Evolutionary conservation across 2,797 vertebrate species (phyloP).

Genomic region (Sebastes iracundus): DNA sequence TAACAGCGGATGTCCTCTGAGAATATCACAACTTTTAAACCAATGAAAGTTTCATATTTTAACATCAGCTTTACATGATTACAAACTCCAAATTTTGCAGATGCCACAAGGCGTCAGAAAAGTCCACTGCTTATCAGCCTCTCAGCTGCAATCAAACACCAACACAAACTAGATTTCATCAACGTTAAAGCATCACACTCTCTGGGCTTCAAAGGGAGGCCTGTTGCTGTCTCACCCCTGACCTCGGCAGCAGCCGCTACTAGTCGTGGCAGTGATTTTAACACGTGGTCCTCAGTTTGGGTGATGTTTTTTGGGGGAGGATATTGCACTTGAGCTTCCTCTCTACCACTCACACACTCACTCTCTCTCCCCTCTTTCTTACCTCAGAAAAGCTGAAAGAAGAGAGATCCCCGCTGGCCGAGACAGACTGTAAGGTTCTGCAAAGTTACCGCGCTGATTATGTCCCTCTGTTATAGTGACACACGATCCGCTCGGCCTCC

Average conservation of each 20-base stretch:
- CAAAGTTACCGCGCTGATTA: conserved; percentile 82
- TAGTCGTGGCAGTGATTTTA: conserved; percentile 54
- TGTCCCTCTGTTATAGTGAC: conserved; percentile 93
- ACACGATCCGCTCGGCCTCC: conserved; percentile 83
- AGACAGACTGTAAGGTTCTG: conserved; percentile 85
- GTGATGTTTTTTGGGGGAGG: conserved; percentile 22
- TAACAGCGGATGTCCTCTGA: neutral
- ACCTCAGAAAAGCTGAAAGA: conserved; percentile 90
- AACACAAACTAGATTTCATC: neutral
- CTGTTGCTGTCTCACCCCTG: neutral
- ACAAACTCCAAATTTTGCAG: neutral
- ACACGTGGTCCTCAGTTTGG: conserved; percentile 40
- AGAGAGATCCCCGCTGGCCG: conserved; percentile 85
- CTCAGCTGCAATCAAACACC: neutral
- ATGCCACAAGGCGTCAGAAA: neutral
- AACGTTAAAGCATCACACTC: neutral
- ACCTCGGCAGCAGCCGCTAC: conserved; percentile 21
- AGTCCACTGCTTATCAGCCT: neutral
- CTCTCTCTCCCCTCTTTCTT: conserved; percentile 67
- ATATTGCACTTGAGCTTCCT: conserved; percentile 39
- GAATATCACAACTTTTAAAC: neutral
- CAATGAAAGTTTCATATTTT: neutral
- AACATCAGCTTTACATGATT: neutral
- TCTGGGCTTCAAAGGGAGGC: neutral
- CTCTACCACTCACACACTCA: conserved; percentile 35